These are phyloP conservation scores for Anneissia japonica DNA, from an alignment of 35 echinoderm and acorn worm species.

Conservation along the genomic window DNA sequence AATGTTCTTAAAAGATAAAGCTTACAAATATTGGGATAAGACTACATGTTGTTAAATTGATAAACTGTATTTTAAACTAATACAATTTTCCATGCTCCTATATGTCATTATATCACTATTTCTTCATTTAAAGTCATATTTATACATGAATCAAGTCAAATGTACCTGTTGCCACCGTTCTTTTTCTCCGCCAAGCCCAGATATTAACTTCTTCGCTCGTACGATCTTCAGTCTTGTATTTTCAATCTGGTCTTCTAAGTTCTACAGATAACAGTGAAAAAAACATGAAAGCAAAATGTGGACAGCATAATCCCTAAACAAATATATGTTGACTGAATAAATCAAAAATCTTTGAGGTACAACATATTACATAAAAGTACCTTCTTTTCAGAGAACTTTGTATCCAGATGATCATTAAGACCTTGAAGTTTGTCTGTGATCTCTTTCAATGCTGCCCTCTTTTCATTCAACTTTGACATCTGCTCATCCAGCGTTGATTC, in stretches of 20 bases:
- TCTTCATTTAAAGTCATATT: no score
- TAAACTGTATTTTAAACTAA: no score
- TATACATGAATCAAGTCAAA: no score
- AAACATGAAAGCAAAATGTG: constrained; percentile 13
- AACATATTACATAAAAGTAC: no score
- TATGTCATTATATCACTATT: no score
- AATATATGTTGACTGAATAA: no score
- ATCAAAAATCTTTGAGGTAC: no score
- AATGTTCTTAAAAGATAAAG: no score
- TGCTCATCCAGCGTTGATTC: constrained; percentile 72
- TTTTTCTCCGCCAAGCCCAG: constrained; percentile 91
- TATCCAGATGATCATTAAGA: constrained; percentile 73
- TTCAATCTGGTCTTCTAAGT: constrained; percentile 91
- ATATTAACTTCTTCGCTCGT: constrained; percentile 91
- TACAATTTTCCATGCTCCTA: no score
- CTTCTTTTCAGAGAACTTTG: constrained; percentile 83
- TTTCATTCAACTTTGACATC: constrained; percentile 70
- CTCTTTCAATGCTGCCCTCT: constrained; percentile 78
- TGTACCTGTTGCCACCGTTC: constrained; percentile 92
- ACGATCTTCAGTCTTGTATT: constrained; percentile 85
- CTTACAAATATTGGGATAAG: no score
- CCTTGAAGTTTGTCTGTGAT: constrained; percentile 84
- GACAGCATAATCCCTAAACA: no score
- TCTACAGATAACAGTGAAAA: constrained; percentile 33
- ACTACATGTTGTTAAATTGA: no score